Evolutionary conservation across 2,113 vertebrate species (phyloP).

Genomic region (Vimba vimba): DNA sequence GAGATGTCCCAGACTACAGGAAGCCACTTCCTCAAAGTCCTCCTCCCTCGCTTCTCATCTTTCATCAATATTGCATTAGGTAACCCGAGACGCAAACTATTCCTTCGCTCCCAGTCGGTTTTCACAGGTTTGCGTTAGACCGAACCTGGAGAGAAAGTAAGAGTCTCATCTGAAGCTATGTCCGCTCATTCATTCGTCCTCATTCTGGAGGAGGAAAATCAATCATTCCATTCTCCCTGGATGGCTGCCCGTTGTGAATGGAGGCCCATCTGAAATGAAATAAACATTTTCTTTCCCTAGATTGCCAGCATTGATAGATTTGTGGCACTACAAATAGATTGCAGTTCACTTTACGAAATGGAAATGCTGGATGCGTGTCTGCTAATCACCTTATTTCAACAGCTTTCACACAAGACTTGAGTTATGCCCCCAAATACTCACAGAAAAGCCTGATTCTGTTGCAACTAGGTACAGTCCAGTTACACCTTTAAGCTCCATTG

Average conservation of each 20-base stretch:
- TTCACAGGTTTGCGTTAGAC: constrained; percentile 62
- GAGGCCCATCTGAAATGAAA: constrained; percentile 74
- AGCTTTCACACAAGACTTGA: constrained; percentile 59
- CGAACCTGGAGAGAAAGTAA: constrained; percentile 66
- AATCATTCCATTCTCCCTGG: constrained; percentile 80
- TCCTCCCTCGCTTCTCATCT: constrained; percentile 77
- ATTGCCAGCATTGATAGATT: constrained; percentile 73
- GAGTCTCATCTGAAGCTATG: constrained; percentile 65
- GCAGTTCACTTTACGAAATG: constrained; percentile 69
- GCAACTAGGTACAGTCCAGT: constrained; percentile 10
- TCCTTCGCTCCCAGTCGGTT: constrained; percentile 59
- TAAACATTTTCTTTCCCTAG: constrained; percentile 75
- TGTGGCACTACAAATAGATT: constrained; percentile 70
- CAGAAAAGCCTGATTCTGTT: neutral
- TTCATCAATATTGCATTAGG: constrained; percentile 90
- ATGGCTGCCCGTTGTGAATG: constrained; percentile 76
- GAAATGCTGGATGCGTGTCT: constrained; percentile 72
- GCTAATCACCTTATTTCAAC: constrained; percentile 77
- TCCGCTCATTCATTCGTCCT: constrained; percentile 68
- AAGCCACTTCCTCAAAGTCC: constrained; percentile 73
- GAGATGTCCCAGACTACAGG: constrained; percentile 81
- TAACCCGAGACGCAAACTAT: constrained; percentile 77
- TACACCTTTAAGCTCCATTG: constrained; percentile 8
- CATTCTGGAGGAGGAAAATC: constrained; percentile 74
- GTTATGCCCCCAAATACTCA: constrained; percentile 3